Evolutionary conservation across 2,797 vertebrate genomes (phyloP).

Genomic region (Hoplostethus atlanticus): DNA sequence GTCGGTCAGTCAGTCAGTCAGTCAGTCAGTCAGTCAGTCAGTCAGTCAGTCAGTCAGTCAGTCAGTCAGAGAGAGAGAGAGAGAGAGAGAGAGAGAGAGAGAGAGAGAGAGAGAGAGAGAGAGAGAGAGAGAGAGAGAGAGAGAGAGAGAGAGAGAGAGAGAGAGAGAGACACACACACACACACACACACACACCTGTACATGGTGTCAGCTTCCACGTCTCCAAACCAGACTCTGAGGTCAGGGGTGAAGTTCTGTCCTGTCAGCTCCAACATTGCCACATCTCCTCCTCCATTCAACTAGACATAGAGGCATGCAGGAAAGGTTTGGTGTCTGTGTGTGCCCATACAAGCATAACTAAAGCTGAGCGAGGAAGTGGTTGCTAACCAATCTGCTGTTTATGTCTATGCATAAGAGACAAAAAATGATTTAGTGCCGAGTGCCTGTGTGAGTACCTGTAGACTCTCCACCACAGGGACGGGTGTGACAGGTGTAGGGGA

Average conservation of each 20-base stretch:
- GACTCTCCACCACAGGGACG: constrained; percentile 97
- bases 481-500: constrained; percentile 95
- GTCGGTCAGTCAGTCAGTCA: no score
- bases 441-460: constrained; percentile 86
- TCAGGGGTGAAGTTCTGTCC: constrained; percentile 98
- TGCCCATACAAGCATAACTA: background rate
- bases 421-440: background rate
- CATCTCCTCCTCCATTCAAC: constrained; percentile 98
- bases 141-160: no score
- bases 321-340: background rate
- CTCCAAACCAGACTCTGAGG: constrained; percentile 98
- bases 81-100: no score
- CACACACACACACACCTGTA: constrained; percentile 85
- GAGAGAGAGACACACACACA: background rate
- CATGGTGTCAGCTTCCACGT: constrained; percentile 99
- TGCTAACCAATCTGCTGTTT: background rate
- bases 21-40: no score
- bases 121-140: no score
- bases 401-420: background rate
- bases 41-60: no score
- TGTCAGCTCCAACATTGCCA: constrained; percentile 99
- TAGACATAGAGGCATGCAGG: constrained; percentile 58
- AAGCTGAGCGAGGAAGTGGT: background rate
- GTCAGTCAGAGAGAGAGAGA: no score
- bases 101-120: no score